Conservation (phyloP, 2,113 vertebrate genomes). For the Fulica atra region DNA sequence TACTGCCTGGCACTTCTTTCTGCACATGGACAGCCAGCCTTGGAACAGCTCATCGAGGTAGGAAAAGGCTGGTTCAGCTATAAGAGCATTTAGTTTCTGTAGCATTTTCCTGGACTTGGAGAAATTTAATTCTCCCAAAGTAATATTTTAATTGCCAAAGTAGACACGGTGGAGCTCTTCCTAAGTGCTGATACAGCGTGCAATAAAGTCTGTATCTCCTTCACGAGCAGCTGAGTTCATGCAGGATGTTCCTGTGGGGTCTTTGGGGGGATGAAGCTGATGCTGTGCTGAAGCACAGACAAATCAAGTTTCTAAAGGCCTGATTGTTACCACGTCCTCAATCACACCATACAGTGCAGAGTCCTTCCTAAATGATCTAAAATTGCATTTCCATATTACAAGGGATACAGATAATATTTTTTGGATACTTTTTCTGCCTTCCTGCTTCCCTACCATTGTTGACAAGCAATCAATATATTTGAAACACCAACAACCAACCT, state of each 20-base stretch:
- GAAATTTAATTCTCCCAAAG: slow-evolving; percentile 14
- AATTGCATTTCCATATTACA: neutral
- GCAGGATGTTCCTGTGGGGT: neutral
- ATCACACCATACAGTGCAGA: neutral
- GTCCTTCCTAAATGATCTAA: neutral
- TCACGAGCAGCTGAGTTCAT: neutral
- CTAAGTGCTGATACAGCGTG: neutral
- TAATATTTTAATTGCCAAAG: slow-evolving; percentile 17
- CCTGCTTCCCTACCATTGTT: neutral
- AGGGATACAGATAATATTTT: neutral
- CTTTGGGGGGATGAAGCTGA: neutral
- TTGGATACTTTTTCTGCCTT: neutral
- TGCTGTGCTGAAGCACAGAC: neutral
- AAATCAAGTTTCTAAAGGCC: neutral
- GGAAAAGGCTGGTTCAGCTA: neutral
- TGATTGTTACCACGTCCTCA: neutral
- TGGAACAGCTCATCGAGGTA: neutral
- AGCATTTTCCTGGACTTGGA: neutral
- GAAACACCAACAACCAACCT: neutral
- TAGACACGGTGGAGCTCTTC: neutral
- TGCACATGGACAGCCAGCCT: neutral
- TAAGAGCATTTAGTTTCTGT: neutral
- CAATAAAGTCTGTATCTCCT: neutral
- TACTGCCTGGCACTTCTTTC: neutral
- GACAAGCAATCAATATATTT: neutral